phyloP scores from a whole-genome alignment of 2,113 vertebrate species.

The Atlantisia rogersi region DNA sequence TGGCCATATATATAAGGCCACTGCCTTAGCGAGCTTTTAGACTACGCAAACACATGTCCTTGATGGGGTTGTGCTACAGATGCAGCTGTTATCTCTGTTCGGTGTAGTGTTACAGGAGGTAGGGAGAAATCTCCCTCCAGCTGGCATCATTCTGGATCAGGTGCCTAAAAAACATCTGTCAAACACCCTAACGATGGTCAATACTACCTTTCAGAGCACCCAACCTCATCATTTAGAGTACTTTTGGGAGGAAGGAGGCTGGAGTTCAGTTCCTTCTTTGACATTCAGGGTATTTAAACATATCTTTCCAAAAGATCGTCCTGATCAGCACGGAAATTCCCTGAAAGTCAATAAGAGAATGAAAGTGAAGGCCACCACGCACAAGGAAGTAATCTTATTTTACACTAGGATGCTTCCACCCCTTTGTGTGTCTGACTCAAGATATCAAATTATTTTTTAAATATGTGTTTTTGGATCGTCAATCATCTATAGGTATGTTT shows the following conservation, averaged over 20 bases:
- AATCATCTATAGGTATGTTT: not conserved
- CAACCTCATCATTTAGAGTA: not conserved
- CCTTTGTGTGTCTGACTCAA: not conserved
- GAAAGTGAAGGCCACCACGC: not conserved
- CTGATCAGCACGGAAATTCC: not conserved
- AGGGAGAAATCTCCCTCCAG: not conserved
- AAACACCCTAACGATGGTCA: not conserved
- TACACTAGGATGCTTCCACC: not conserved
- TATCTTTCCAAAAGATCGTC: not conserved
- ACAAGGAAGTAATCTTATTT: not conserved
- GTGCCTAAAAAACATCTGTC: not conserved
- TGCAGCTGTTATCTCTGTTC: not conserved
- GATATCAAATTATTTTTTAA: not conserved
- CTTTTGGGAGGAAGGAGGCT: not conserved
- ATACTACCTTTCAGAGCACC: not conserved
- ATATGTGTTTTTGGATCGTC: not conserved
- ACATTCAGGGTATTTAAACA: not conserved
- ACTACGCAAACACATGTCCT: not conserved
- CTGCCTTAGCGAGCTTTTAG: not conserved
- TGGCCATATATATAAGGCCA: not conserved
- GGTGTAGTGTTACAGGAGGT: fast-evolving
- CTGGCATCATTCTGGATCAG: not conserved
- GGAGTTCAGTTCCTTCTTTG: not conserved
- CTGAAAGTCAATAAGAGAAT: not conserved
- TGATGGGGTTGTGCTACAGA: not conserved